A percentile compares a stretch with the other conserved stretches of the same genome.
These are phyloP conservation scores for Actinostola sp. DNA, from an alignment of 92 coral and sea anemone genomes.

Conservation along the genomic window DNA sequence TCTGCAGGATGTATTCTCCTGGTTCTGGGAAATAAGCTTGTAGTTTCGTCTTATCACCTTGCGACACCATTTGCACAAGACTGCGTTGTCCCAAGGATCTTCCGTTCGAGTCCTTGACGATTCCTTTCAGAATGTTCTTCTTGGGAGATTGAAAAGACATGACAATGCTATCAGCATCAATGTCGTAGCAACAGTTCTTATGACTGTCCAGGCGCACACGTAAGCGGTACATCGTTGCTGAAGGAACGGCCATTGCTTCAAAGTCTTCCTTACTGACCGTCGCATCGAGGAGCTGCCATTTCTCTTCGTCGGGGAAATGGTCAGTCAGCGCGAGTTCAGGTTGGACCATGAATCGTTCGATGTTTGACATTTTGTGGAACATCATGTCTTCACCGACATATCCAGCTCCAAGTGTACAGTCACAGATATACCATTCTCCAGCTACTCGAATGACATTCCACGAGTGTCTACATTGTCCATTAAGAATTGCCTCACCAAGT, in stretches of 20 bases:
- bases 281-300: slow-evolving; percentile 69
- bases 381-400: slow-evolving; percentile 73
- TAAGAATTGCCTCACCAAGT: slow-evolving; percentile 57
- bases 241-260: slow-evolving; percentile 78
- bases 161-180: slow-evolving; percentile 59
- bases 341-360: slow-evolving; percentile 64
- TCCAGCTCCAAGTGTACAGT: slow-evolving; percentile 83
- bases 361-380: slow-evolving; percentile 72
- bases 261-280: slow-evolving; percentile 71
- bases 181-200: slow-evolving; percentile 58
- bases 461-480: slow-evolving; percentile 60
- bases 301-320: slow-evolving; percentile 69
- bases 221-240: slow-evolving; percentile 33
- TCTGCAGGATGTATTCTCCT: slow-evolving; percentile 65
- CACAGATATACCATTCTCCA: slow-evolving; percentile 79
- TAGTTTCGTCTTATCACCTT: slow-evolving; percentile 47
- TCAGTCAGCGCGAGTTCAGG: slow-evolving; percentile 68
- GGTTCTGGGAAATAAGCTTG: slow-evolving; percentile 74
- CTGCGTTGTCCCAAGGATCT: slow-evolving; percentile 50
- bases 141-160: slow-evolving; percentile 56
- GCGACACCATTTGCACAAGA: slow-evolving; percentile 55
- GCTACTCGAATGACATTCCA: slow-evolving; percentile 78
- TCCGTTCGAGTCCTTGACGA: slow-evolving; percentile 51
- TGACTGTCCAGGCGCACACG: slow-evolving; percentile 77
- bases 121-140: slow-evolving; percentile 56